Percentiles rank a stretch among this genome's conserved stretches.
phyloP scores from a whole-genome alignment of 1,140 invertebrate species.

The Neuroterus valhalla region DNA sequence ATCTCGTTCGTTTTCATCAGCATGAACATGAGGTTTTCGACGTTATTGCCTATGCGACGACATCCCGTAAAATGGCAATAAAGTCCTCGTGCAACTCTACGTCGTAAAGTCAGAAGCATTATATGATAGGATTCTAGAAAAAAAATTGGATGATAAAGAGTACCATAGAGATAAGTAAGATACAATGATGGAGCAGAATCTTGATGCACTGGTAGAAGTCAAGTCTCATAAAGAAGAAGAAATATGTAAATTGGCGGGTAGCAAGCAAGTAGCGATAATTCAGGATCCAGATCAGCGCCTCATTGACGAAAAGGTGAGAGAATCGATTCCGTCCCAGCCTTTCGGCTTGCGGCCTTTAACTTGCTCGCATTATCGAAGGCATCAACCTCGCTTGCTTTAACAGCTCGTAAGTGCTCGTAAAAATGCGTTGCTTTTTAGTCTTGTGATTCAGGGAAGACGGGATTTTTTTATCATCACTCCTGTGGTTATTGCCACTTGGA shows the following conservation, averaged over 20 bases:
- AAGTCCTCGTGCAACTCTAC: conserved; percentile 48
- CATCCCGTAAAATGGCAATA: conserved; percentile 61
- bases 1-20: conserved; percentile 39
- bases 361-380: conserved; percentile 20
- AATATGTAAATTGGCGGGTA: conserved; percentile 15
- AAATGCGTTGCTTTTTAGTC: conserved; percentile 11
- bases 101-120: conserved; percentile 46
- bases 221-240: conserved; percentile 24
- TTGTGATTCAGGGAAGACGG: background rate
- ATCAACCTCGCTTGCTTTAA: conserved; percentile 10
- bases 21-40: conserved; percentile 44
- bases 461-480: background rate
- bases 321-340: conserved; percentile 14
- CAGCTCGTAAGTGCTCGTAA: conserved; percentile 26
- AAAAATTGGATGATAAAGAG: conserved; percentile 28
- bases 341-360: conserved; percentile 26
- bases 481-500: no score
- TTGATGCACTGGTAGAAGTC: background rate
- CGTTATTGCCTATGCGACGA: conserved; percentile 49
- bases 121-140: conserved; percentile 34
- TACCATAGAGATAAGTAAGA: background rate
- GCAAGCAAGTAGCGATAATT: conserved; percentile 17
- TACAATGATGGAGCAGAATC: conserved; percentile 29
- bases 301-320: conserved; percentile 33
- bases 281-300: conserved; percentile 36